Conservation (phyloP, 2,888 invertebrate genomes). For the Didymodactylos carnosus region DNA sequence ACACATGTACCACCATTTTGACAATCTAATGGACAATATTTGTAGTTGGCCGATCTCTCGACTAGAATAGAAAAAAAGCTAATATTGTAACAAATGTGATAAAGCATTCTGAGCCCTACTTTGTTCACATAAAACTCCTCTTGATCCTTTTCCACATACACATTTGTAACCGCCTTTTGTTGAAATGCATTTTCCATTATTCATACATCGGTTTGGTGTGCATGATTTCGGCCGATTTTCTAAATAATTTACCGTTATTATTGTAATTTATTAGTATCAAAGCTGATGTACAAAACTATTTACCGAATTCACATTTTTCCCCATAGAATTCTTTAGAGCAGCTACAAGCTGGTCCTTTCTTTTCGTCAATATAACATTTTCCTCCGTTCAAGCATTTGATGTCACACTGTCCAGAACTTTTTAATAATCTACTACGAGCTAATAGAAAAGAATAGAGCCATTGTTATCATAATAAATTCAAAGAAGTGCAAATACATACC, state of each 20-base stretch:
- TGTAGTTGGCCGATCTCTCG: neutral
- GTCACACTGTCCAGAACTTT: neutral
- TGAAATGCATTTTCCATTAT: neutral
- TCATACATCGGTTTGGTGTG: neutral
- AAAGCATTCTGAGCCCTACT: neutral
- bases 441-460: neutral
- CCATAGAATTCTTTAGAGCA: neutral
- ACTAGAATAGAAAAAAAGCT: neutral
- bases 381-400: neutral
- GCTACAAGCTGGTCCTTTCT: neutral
- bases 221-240: neutral
- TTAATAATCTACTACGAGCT: neutral
- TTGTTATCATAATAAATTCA: neutral
- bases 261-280: neutral
- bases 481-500: neutral
- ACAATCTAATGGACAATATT: neutral
- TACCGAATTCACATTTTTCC: neutral
- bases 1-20: neutral
- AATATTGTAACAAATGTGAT: neutral
- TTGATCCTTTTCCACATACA: neutral
- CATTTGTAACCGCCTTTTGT: neutral
- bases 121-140: neutral
- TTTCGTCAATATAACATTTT: neutral
- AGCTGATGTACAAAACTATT: neutral
- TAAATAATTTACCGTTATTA: neutral